Conservation (phyloP, 2,888 invertebrate genomes). For the Biston betularia region DNA sequence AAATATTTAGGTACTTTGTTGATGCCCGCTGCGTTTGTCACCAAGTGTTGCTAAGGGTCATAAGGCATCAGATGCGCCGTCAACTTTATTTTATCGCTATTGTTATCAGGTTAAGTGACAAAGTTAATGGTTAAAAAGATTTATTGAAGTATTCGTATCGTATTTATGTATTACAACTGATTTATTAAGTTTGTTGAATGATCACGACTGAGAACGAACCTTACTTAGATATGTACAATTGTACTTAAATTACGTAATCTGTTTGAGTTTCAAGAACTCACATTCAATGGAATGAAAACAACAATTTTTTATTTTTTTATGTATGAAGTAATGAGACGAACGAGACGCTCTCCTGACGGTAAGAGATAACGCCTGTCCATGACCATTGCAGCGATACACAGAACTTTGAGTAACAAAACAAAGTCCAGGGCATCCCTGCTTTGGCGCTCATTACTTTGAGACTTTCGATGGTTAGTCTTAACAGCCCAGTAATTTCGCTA, state of each 20-base stretch:
- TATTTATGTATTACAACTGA: slow-evolving; percentile 41
- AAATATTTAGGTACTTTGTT: neutral
- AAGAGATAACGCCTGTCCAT: no score
- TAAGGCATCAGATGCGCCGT: slow-evolving; percentile 43
- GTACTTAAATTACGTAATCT: neutral
- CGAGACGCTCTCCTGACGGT: no score
- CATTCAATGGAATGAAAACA: no score
- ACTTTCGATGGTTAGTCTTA: no score
- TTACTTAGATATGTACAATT: neutral
- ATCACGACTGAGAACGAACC: slow-evolving; percentile 23
- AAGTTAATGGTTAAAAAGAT: slow-evolving; percentile 44
- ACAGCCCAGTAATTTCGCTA: no score
- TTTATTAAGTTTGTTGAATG: slow-evolving; percentile 35
- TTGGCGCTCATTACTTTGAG: no score
- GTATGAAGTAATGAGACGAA: no score
- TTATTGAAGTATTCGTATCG: slow-evolving; percentile 45
- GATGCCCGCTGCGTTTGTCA: slow-evolving; percentile 28
- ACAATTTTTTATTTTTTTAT: no score
- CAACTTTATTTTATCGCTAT: slow-evolving; percentile 48
- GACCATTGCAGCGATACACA: no score
- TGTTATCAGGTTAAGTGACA: slow-evolving; percentile 48
- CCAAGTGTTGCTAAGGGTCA: slow-evolving; percentile 35
- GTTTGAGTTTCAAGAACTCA: no score
- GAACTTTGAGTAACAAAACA: no score
- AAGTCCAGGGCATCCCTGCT: no score